phyloP scores from a whole-genome alignment of 2,797 vertebrate genomes.

The Acridotheres tristis region DNA sequence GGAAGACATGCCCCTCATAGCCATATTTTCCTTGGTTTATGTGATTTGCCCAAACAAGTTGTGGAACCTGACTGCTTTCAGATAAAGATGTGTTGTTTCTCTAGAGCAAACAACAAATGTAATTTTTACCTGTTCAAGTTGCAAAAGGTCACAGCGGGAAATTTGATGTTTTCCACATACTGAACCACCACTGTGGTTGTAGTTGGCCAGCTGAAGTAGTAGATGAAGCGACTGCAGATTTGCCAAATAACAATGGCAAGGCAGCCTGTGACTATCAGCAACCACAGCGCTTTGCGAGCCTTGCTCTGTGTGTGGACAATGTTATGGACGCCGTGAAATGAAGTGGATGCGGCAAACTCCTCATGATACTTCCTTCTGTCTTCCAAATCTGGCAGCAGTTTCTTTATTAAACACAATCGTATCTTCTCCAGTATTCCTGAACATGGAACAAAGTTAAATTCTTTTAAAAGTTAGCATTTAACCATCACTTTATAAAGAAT shows the following conservation, averaged over 20 bases:
- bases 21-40: not conserved
- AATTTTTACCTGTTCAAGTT: constrained; percentile 78
- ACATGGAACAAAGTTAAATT: not conserved
- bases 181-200: constrained; percentile 75
- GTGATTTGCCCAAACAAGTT: not conserved
- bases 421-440: constrained; percentile 72
- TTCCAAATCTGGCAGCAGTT: constrained; percentile 43
- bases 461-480: not conserved
- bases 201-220: constrained; percentile 79
- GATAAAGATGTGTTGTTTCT: not conserved
- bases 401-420: constrained; percentile 59
- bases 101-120: not conserved
- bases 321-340: constrained; percentile 75
- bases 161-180: constrained; percentile 74
- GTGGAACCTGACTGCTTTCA: not conserved
- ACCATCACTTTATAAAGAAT: not conserved
- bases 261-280: constrained; percentile 60
- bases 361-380: constrained; percentile 68
- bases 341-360: constrained; percentile 75
- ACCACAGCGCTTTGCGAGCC: constrained; percentile 67
- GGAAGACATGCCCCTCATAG: not conserved
- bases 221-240: constrained; percentile 66
- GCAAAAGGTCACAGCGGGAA: constrained; percentile 80
- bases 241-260: constrained; percentile 64
- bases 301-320: constrained; percentile 57